These are phyloP conservation scores for Thunnus albacares DNA, from an alignment of 2,797 vertebrate genomes.

Conservation along the genomic window DNA sequence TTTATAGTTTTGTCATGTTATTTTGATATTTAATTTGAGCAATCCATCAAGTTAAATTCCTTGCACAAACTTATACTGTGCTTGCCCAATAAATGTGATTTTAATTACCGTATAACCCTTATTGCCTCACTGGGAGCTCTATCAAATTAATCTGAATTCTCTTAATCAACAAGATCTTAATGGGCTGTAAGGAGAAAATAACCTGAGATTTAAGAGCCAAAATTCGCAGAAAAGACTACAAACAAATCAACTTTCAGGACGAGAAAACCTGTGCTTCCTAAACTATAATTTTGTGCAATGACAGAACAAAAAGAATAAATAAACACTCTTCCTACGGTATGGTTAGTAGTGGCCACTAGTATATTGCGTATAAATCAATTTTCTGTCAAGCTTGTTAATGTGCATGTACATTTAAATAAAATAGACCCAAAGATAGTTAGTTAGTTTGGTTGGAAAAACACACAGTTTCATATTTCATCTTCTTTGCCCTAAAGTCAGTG, in stretches of 20 bases:
- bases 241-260: background rate
- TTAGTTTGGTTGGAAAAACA: background rate
- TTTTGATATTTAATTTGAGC: too few species aligned
- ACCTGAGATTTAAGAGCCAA: background rate
- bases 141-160: background rate
- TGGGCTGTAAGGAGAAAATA: background rate
- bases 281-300: background rate
- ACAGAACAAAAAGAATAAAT: background rate
- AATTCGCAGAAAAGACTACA: background rate
- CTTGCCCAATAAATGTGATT: background rate
- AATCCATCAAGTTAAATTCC: background rate
- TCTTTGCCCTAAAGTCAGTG: constrained; percentile 14
- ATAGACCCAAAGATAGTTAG: constrained; percentile 1
- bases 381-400: background rate
- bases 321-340: background rate
- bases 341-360: background rate
- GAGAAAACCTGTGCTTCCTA: background rate
- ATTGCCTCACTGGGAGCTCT: background rate
- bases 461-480: background rate
- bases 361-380: background rate
- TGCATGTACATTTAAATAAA: background rate
- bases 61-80: background rate
- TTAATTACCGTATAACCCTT: background rate
- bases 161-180: background rate
- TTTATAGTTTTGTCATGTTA: constrained; percentile 2